Base-by-base conservation (phyloP, 1,140 invertebrate species). In the Euura lappo region DNA sequence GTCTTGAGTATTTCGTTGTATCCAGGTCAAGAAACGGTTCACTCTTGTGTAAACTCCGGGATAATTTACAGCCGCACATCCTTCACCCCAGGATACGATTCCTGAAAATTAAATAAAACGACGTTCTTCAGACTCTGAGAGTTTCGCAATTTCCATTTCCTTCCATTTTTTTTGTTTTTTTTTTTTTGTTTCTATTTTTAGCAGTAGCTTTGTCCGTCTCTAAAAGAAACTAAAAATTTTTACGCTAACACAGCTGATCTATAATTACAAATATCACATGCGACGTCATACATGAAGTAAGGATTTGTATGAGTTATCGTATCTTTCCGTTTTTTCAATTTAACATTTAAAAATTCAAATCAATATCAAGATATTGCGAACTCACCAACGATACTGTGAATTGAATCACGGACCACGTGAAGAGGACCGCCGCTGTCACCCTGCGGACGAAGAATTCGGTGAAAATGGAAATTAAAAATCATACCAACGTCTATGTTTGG, bases 11-110 rank as follows among this genome's bases (percentile, higher is more conserved):
- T 93, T 92, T 28, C 84, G 88, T 77, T 88, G 86, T 65, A 94
- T 92, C 94, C 94, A 96, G 11, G 91, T 90, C 13, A 93, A 79
- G 79, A 92, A 96, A 74, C 92, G 88, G 81, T 94, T 93, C 2
- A 97, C 94, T 74, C 94, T 88, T 0, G 93, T 92, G 85, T 97
- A 98, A 44, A 97, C 94, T n/a, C 96, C 96, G 0, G 96, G 95
- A 79, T 91, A 92, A 70, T 92, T 91, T 1, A 93, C 90, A 80
- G 92, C 86, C 2, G 93, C 96, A 81, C 96, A 97, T 3, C 94
- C 93, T 80, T 93, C 91, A 51, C 94, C 94, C 92, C 93, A 95
- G 2, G 93, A 94, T 0, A 94, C 93, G 2, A 94, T 85, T 60
- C 93, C 93, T 90, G 72, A 45, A 83, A 81, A 71, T 74, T 68